A percentile compares a stretch with the other conserved stretches of the same genome.
phyloP scores from a whole-genome alignment of 2,888 invertebrate genomes.

The Hirtodrosophila alboralis region DNA sequence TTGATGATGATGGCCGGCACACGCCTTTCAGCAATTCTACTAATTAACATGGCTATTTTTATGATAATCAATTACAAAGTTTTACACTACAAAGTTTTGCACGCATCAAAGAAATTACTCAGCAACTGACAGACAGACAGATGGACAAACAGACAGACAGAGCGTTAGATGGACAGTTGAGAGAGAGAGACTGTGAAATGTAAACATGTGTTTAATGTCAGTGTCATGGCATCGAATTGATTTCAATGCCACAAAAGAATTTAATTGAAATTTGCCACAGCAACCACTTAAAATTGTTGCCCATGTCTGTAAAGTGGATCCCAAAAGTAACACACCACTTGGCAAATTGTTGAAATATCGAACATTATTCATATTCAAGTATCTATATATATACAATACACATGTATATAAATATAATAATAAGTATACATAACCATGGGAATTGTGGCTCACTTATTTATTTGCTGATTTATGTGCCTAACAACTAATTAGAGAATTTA shows the following conservation, averaged over 20 bases:
- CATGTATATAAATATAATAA: slow-evolving; percentile 7
- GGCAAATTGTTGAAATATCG: slow-evolving; percentile 50
- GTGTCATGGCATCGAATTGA: slow-evolving; percentile 32
- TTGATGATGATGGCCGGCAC: slow-evolving; percentile 11
- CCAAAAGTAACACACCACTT: slow-evolving; percentile 40
- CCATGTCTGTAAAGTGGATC: slow-evolving; percentile 21
- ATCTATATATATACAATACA: slow-evolving; percentile 8
- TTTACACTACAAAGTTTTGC: slow-evolving; percentile 48
- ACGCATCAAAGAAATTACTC: slow-evolving; percentile 65
- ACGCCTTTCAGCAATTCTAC: slow-evolving; percentile 33
- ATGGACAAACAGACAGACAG: slow-evolving; percentile 30
- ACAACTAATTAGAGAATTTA: slow-evolving; percentile 69
- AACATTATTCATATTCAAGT: slow-evolving; percentile 41
- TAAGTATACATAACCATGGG: slow-evolving; percentile 8
- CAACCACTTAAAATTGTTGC: slow-evolving; percentile 61
- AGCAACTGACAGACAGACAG: slow-evolving; percentile 9
- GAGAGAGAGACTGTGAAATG: slow-evolving; percentile 29
- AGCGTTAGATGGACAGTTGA: slow-evolving; percentile 29
- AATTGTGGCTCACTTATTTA: slow-evolving; percentile 41
- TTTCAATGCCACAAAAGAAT: slow-evolving; percentile 39
- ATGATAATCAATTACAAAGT: slow-evolving; percentile 77
- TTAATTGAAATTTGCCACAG: slow-evolving; percentile 46
- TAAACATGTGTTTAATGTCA: slow-evolving; percentile 60
- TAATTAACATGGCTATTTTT: slow-evolving; percentile 70
- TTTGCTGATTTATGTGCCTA: slow-evolving; percentile 67